Evolutionary conservation across 2,888 invertebrate genomes (phyloP), one percentile per base, ranked within the genome.

Genomic region (Sminthurides aquaticus): DNA sequence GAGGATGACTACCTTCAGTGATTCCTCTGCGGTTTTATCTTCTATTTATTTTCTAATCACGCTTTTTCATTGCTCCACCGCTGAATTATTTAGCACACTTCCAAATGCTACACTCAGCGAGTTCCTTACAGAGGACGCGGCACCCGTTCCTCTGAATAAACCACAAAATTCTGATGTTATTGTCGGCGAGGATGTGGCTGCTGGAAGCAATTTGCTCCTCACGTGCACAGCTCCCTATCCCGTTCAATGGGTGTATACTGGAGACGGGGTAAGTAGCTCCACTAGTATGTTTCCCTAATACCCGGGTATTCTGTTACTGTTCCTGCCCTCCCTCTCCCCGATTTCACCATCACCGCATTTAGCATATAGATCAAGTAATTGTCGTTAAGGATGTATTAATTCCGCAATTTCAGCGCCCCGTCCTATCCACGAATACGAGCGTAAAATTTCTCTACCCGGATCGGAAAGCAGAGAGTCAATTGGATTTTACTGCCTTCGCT

Each of bases 221-320:
- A 70, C 67, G 1, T 73, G 73, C 52, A 68, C 67, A 8, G 70
- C 73, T 1, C 64, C 64, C 52, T 71, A 69, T 62, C 71, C 69
- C 2, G 57, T 68, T 1, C 69, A 68, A 48, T 71, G 71, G 71
- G 64, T 66, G n/a, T 64, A 64, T 27, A 43, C 55, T 43, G 71
- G 71, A 26, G 69, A 71, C 62, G 71, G 71, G 20, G 68, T 70
- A 67, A 57, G 59, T 61, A 5, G n/a, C 3, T 54, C 26, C 34
- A 20, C 2, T 20, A 34, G 49, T 20, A 11, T 57, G n/a, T n/a
- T n/a, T n/a, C n/a, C n/a, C n/a, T n/a, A n/a, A n/a, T n/a, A n/a
- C n/a, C n/a, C n/a, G n/a, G n/a, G n/a, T n/a, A n/a, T n/a, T n/a
- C n/a, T n/a, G n/a, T n/a, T n/a, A n/a, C n/a, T n/a, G n/a, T n/a